phyloP scores from a whole-genome alignment of 2,888 invertebrate species.

The Clanis bilineata region DNA sequence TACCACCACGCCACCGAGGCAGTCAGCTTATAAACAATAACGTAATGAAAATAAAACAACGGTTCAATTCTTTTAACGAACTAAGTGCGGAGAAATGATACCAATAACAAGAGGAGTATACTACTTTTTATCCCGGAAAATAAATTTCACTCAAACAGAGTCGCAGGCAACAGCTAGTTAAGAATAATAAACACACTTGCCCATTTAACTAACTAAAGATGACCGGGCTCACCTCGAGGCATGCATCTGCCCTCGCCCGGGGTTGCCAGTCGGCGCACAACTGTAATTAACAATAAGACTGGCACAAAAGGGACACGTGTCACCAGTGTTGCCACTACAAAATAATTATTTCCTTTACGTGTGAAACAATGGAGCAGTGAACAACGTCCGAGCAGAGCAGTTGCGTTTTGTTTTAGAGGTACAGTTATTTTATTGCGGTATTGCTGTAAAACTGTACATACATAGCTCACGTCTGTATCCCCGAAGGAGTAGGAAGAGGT shows the following conservation, averaged over 20 bases:
- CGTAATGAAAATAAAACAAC: no score
- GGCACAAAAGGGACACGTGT: slow-evolving; percentile 48
- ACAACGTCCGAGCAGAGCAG: slow-evolving; percentile 54
- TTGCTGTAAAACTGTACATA: background rate
- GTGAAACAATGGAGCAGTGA: slow-evolving; percentile 58
- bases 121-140: no score
- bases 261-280: background rate
- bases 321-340: slow-evolving; percentile 70
- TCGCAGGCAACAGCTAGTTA: no score
- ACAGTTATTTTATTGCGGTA: background rate
- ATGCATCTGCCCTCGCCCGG: background rate
- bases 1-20: no score
- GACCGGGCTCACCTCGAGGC: background rate
- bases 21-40: no score
- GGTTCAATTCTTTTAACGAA: no score
- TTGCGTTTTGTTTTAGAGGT: slow-evolving; percentile 28
- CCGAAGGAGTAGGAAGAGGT: no score
- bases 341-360: slow-evolving; percentile 74
- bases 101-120: no score
- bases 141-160: no score
- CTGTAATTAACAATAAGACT: slow-evolving; percentile 11
- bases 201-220: background rate
- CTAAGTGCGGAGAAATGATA: no score
- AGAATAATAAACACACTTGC: background rate
- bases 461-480: no score